A percentile compares a stretch with the other conserved stretches of the same genome.
Evolutionary conservation across 2,888 invertebrate genomes (phyloP).

Genomic region (Osedax frankpressi): DNA sequence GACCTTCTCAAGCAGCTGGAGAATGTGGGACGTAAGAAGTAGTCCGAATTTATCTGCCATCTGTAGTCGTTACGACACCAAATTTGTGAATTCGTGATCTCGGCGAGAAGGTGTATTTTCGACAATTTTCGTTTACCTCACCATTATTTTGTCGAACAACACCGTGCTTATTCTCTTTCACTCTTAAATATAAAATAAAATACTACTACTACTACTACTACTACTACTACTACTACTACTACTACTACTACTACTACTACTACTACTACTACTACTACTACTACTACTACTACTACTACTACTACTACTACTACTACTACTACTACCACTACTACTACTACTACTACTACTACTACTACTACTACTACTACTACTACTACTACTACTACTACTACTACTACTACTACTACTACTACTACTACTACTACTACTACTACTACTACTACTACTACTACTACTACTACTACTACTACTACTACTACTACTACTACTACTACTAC

Average conservation of each 20-base stretch:
- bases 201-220: background rate
- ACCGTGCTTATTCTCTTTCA: too few species aligned
- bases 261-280: background rate
- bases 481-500: background rate
- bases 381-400: background rate
- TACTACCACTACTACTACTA: background rate
- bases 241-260: background rate
- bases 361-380: background rate
- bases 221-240: background rate
- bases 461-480: background rate
- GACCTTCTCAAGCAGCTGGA: background rate
- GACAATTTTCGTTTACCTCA: too few species aligned
- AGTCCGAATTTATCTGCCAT: background rate
- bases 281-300: background rate
- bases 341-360: background rate
- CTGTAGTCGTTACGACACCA: too few species aligned
- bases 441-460: background rate
- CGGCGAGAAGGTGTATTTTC: too few species aligned
- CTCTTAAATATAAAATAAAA: background rate
- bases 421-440: background rate
- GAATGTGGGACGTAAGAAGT: background rate
- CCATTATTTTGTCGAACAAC: too few species aligned
- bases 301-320: background rate
- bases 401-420: background rate
- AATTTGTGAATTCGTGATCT: too few species aligned